Conservation (phyloP, 1,140 invertebrate genomes). For the Drosophila lacertosa region DNA sequence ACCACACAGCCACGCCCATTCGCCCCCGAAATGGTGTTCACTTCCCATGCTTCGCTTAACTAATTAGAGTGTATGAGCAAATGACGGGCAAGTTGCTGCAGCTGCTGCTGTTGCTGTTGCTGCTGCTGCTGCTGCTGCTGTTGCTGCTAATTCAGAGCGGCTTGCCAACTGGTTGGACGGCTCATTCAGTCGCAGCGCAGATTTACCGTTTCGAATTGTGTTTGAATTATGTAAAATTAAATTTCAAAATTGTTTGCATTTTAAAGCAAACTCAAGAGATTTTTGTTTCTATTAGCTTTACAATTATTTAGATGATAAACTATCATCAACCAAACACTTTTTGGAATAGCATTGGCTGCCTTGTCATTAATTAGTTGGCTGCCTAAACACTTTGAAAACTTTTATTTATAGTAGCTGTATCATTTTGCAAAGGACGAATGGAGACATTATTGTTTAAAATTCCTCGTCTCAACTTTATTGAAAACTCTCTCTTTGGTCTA, state of each 20-base stretch:
- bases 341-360: too few species aligned
- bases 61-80: conserved; percentile 78
- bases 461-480: too few species aligned
- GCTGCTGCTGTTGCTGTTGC: conserved; percentile 12
- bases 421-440: too few species aligned
- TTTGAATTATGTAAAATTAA: conserved; percentile 80
- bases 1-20: conserved; percentile 5
- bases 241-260: conserved; percentile 77
- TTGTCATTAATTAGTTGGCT: too few species aligned
- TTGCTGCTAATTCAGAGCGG: conserved; percentile 34
- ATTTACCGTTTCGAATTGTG: conserved; percentile 68
- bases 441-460: too few species aligned
- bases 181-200: conserved; percentile 61
- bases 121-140: conserved; percentile 6
- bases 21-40: conserved; percentile 35
- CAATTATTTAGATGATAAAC: too few species aligned
- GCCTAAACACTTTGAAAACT: too few species aligned
- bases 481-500: too few species aligned
- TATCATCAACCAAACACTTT: too few species aligned
- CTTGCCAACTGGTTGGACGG: conserved; percentile 35
- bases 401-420: too few species aligned
- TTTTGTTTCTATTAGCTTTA: too few species aligned
- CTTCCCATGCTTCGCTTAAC: conserved; percentile 69
- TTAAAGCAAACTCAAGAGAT: conserved; percentile 51
- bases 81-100: conserved; percentile 40